phyloP scores from a whole-genome alignment of 2,113 vertebrate genomes.

The Siniperca chuatsi region DNA sequence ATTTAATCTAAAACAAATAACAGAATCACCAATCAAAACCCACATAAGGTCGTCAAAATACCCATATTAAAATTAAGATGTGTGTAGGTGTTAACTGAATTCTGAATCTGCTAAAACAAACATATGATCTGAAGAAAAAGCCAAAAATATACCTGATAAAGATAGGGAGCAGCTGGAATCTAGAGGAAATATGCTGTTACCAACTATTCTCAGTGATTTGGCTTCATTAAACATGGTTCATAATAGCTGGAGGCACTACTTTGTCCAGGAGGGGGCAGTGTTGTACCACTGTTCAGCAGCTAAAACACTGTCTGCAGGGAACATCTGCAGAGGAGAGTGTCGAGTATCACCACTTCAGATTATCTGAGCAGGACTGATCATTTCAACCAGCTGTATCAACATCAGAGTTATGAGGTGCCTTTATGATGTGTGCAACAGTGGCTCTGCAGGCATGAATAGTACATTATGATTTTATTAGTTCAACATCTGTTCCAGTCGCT shows the following conservation, averaged over 20 bases:
- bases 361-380: background rate
- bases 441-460: background rate
- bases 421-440: background rate
- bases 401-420: slow-evolving; percentile 16
- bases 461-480: background rate
- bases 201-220: background rate
- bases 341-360: background rate
- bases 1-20: background rate
- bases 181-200: background rate
- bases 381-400: slow-evolving; percentile 11
- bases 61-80: background rate
- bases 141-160: background rate
- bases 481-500: background rate
- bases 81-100: background rate
- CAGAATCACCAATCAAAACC: background rate
- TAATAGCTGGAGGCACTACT: rapidly evolving
- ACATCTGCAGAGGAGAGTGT: background rate
- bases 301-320: background rate
- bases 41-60: background rate
- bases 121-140: background rate
- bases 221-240: too few relatives aligned
- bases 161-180: background rate
- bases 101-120: background rate
- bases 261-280: slow-evolving; percentile 62
- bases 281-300: slow-evolving; percentile 13